Evolutionary conservation across 2,888 invertebrate genomes (phyloP).

Genomic region (Eupithecia subfuscata): DNA sequence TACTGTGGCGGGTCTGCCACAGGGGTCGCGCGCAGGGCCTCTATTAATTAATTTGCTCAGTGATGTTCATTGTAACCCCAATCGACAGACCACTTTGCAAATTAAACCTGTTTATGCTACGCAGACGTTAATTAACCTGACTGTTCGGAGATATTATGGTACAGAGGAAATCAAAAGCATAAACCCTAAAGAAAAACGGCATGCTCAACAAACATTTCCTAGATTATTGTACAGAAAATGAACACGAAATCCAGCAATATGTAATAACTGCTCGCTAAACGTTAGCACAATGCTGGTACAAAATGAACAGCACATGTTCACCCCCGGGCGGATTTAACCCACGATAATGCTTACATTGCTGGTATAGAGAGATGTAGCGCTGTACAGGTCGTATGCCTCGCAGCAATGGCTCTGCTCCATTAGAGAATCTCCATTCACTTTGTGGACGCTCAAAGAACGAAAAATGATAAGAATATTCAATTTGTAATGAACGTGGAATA

Average conservation of each 20-base stretch:
- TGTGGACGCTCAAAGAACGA: slow-evolving; percentile 26
- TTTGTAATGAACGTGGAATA: slow-evolving; percentile 30
- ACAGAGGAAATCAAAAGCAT: neutral
- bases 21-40: slow-evolving; percentile 43
- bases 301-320: slow-evolving; percentile 35
- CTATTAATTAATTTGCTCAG: slow-evolving; percentile 41
- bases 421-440: slow-evolving; percentile 28
- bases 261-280: slow-evolving; percentile 28
- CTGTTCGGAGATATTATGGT: neutral
- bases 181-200: neutral
- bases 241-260: slow-evolving; percentile 22
- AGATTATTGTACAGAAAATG: slow-evolving; percentile 18
- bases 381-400: slow-evolving; percentile 29
- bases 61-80: slow-evolving; percentile 29
- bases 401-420: slow-evolving; percentile 34
- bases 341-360: slow-evolving; percentile 37
- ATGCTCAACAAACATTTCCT: slow-evolving; percentile 4
- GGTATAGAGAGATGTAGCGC: slow-evolving; percentile 25
- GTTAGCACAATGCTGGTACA: slow-evolving; percentile 30
- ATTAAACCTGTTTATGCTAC: slow-evolving; percentile 23
- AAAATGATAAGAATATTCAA: slow-evolving; percentile 33
- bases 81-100: slow-evolving; percentile 27
- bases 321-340: slow-evolving; percentile 32
- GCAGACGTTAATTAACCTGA: slow-evolving; percentile 2
- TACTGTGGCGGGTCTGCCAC: slow-evolving; percentile 42